Conservation (phyloP, 2,113 vertebrate species). For the Daboia siamensis region DNA sequence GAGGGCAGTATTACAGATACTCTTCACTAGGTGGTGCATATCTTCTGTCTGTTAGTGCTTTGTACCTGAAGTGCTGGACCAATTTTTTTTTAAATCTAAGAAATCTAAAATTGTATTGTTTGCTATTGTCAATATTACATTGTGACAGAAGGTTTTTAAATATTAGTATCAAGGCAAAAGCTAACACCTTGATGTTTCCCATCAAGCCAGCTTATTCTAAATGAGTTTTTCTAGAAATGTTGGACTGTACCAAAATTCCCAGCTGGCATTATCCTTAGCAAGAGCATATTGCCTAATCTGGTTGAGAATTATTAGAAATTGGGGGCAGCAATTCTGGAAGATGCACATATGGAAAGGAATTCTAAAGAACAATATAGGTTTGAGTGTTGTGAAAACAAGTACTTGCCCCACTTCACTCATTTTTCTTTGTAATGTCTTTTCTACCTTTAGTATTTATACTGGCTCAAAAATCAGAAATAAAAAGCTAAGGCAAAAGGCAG, state of each 20-base stretch:
- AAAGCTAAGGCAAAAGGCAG: background rate
- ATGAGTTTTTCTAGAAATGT: background rate
- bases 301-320: background rate
- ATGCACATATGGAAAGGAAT: background rate
- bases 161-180: background rate
- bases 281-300: background rate
- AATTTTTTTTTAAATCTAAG: background rate
- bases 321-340: background rate
- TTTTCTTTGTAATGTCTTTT: constrained; percentile 10
- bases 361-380: background rate
- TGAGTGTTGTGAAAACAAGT: background rate
- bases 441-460: background rate
- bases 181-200: background rate
- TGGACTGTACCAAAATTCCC: background rate
- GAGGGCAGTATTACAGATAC: background rate
- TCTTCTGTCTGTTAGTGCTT: background rate
- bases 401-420: constrained; percentile 1
- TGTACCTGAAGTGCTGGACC: background rate
- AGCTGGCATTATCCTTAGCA: background rate
- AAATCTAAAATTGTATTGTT: background rate
- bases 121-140: background rate
- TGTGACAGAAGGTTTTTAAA: background rate
- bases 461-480: background rate
- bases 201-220: background rate
- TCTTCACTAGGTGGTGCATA: background rate